A percentile compares a stretch with the other conserved stretches of the same genome.
Conservation (phyloP, 92 coral and sea anemone genomes). For the Epizoanthus scotinus region DNA sequence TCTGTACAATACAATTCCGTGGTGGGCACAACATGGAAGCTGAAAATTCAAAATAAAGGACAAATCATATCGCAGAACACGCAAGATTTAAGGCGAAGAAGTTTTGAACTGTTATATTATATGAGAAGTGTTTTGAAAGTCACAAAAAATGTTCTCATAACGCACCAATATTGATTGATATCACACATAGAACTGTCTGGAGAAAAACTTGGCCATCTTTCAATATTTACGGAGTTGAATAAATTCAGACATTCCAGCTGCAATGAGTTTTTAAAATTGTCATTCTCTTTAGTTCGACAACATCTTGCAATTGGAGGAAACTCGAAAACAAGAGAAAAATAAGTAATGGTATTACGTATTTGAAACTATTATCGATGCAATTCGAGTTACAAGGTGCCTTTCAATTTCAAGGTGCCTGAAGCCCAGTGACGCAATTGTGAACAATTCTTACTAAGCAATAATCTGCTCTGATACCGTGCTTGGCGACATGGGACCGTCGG, state of each 20-base stretch:
- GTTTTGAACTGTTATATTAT: neutral
- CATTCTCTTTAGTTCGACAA: slow-evolving; percentile 7
- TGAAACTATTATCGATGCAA: too few species aligned
- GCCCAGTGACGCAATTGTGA: too few species aligned
- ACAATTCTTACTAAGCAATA: too few species aligned
- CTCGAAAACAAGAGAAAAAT: neutral
- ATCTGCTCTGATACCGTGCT: too few species aligned
- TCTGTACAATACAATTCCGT: neutral
- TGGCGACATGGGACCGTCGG: too few species aligned
- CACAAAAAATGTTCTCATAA: neutral
- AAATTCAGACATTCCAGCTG: slow-evolving; percentile 30
- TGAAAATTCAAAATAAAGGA: neutral
- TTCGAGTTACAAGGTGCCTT: too few species aligned
- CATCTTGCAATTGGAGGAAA: neutral
- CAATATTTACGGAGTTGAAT: neutral
- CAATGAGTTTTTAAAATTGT: slow-evolving; percentile 19
- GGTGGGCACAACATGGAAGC: neutral
- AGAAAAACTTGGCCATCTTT: neutral
- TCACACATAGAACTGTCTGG: neutral
- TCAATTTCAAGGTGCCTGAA: too few species aligned
- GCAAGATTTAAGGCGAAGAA: neutral
- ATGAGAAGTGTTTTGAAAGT: too few species aligned
- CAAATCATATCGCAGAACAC: neutral
- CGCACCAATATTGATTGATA: neutral
- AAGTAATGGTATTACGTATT: neutral